A percentile compares a stretch with the other conserved stretches of the same genome.
Evolutionary conservation across 1,140 invertebrate genomes (phyloP).

Genomic region (Zaprionus ghesquierei): DNA sequence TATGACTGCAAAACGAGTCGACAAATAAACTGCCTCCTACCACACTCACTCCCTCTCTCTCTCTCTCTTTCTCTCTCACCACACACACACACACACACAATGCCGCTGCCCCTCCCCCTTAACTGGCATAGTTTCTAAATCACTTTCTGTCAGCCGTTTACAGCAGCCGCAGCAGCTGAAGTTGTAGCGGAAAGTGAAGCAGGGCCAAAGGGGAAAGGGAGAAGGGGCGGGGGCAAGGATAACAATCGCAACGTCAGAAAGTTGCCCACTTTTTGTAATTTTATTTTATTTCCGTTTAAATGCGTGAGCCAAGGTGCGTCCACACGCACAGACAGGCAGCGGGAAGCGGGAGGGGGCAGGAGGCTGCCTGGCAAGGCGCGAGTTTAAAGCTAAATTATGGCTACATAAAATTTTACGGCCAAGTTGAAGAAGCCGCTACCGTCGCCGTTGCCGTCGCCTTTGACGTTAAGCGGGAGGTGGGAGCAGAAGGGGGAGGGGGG

Average conservation of each 20-base stretch:
- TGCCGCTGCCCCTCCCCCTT: not conserved
- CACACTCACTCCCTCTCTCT: no score
- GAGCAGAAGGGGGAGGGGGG: not conserved
- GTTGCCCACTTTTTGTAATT: slow-evolving; percentile 80
- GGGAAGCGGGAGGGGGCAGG: not conserved
- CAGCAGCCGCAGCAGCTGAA: slow-evolving; percentile 23
- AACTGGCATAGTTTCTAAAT: slow-evolving; percentile 74
- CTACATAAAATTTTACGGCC: slow-evolving; percentile 73
- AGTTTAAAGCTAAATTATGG: slow-evolving; percentile 77
- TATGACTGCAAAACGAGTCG: slow-evolving; percentile 61
- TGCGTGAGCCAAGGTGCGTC: slow-evolving; percentile 54
- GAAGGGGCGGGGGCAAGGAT: slow-evolving; percentile 46
- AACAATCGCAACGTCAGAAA: slow-evolving; percentile 77
- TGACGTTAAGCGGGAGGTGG: not conserved
- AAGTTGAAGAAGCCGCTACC: slow-evolving; percentile 32
- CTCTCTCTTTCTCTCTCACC: not conserved
- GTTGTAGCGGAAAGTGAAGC: slow-evolving; percentile 25
- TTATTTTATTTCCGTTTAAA: slow-evolving; percentile 80
- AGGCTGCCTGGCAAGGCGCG: slow-evolving; percentile 23
- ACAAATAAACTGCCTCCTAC: slow-evolving; percentile 54
- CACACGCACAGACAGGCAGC: not conserved
- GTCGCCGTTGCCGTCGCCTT: not conserved
- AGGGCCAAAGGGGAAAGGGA: slow-evolving; percentile 32
- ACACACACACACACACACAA: not conserved
- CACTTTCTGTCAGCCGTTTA: slow-evolving; percentile 75